phyloP scores from a whole-genome alignment of 2,113 vertebrate genomes.

The Triplophysa siluroides region DNA sequence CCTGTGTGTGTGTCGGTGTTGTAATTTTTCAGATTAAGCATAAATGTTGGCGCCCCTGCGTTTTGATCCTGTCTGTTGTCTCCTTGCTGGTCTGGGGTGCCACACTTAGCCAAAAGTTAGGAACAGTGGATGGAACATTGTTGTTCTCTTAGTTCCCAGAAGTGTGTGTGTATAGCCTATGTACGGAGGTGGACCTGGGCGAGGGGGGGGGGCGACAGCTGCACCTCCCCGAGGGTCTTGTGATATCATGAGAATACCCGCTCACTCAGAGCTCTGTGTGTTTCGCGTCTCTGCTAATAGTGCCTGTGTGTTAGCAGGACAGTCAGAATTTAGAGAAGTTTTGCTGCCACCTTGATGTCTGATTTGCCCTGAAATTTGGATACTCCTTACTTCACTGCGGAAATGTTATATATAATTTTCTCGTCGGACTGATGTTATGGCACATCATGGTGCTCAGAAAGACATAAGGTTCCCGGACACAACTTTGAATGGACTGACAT shows the following conservation, averaged over 20 bases:
- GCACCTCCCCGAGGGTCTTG: conserved; percentile 53
- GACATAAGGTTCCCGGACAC: not conserved
- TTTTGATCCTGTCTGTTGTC: conserved; percentile 63
- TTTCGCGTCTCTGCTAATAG: not conserved
- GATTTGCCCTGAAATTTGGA: conserved; percentile 13
- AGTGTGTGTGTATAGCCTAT: conserved; percentile 29
- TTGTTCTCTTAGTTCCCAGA: conserved; percentile 61
- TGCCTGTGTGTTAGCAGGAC: not conserved
- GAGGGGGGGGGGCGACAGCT: conserved; percentile 63
- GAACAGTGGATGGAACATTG: conserved; percentile 41
- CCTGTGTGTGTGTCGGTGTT: conserved; percentile 23
- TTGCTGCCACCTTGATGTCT: not conserved
- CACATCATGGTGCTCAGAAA: not conserved
- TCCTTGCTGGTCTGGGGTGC: conserved; percentile 53
- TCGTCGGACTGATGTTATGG: not conserved
- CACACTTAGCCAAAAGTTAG: conserved; percentile 58
- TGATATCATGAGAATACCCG: conserved; percentile 51
- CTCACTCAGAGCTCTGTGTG: conserved; percentile 5
- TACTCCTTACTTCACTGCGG: not conserved
- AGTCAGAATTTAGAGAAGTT: not conserved
- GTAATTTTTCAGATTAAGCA: conserved; percentile 25
- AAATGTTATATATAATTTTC: not conserved
- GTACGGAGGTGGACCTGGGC: conserved; percentile 20
- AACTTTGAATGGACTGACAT: not conserved
- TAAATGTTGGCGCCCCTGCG: not conserved